Conservation (phyloP, 2,888 invertebrate genomes). For the Sesia bembeciformis region DNA sequence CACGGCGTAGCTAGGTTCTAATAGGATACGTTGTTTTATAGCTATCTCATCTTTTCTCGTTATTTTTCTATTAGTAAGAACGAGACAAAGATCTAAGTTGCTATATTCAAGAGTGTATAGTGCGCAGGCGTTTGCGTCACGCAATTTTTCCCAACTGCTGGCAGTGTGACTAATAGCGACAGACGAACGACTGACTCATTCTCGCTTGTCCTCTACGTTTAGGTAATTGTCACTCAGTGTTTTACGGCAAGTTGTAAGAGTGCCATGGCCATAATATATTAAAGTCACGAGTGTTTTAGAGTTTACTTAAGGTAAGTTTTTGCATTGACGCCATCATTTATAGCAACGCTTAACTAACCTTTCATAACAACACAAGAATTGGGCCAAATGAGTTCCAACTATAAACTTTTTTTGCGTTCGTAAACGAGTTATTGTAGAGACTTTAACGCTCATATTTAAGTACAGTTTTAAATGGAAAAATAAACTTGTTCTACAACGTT, state of each 20-base stretch:
- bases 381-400: too few relatives aligned
- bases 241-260: background rate
- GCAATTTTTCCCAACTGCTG: slow-evolving; percentile 12
- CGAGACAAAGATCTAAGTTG: slow-evolving; percentile 1
- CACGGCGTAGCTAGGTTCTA: slow-evolving; percentile 20
- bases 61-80: background rate
- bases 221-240: slow-evolving; percentile 4
- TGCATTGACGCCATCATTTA: too few relatives aligned
- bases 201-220: slow-evolving; percentile 9
- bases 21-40: background rate
- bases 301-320: too few relatives aligned
- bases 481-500: too few relatives aligned
- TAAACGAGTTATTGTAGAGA: too few relatives aligned
- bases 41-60: slow-evolving; percentile 18
- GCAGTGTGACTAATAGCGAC: slow-evolving; percentile 13
- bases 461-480: too few relatives aligned
- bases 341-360: too few relatives aligned
- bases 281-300: too few relatives aligned
- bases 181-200: slow-evolving; percentile 5
- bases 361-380: too few relatives aligned
- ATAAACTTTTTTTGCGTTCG: too few relatives aligned
- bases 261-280: too few relatives aligned
- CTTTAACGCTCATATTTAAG: too few relatives aligned
- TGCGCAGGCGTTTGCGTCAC: slow-evolving; percentile 12
- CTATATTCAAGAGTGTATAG: background rate